Evolutionary conservation across 2,797 vertebrate genomes (phyloP).

Genomic region (Siniperca undulata): DNA sequence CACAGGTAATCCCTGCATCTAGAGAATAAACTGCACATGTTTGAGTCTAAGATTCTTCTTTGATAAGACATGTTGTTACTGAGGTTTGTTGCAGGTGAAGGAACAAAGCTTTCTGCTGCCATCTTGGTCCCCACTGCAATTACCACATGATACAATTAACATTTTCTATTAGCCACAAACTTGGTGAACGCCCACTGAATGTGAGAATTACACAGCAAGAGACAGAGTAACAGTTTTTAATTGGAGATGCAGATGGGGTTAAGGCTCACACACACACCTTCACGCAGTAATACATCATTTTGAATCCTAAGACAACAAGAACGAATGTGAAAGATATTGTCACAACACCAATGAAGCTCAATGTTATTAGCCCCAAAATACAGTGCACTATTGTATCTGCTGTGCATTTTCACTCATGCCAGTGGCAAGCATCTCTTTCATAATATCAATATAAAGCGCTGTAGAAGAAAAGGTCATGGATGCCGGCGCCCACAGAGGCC

Average conservation of each 20-base stretch:
- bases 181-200: background rate
- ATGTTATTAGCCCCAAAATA: slow-evolving; percentile 8
- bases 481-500: slow-evolving; percentile 62
- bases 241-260: background rate
- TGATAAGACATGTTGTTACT: background rate
- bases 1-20: background rate
- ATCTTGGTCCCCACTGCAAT: background rate
- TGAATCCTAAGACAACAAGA: slow-evolving; percentile 13
- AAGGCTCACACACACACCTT: background rate
- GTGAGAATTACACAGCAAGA: too few relatives aligned
- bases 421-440: slow-evolving; percentile 59
- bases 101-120: background rate
- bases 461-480: slow-evolving; percentile 69
- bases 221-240: background rate
- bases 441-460: slow-evolving; percentile 61
- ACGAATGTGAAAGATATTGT: background rate
- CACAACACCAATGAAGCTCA: background rate
- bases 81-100: background rate
- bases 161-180: background rate
- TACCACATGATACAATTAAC: background rate
- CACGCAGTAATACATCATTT: background rate
- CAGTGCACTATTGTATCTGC: slow-evolving; percentile 62
- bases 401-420: slow-evolving; percentile 50
- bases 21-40: background rate
- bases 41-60: background rate